These are phyloP conservation scores for Dione vanillae DNA, from an alignment of 2,888 invertebrate species.

Conservation along the genomic window DNA sequence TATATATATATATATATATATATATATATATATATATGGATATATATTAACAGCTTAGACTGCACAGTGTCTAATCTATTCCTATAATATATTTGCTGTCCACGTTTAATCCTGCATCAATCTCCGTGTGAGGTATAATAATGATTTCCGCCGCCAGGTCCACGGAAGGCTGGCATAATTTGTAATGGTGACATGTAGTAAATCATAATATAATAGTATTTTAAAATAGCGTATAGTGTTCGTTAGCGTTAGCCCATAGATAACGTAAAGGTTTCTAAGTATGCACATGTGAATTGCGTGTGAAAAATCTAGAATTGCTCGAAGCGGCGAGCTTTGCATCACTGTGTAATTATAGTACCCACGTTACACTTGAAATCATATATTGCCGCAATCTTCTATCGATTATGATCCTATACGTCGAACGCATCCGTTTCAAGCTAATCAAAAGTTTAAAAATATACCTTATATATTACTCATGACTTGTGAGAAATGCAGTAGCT, in stretches of 20 bases:
- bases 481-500: constrained; percentile 27
- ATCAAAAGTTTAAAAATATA: constrained; percentile 38
- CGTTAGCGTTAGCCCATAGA: constrained; percentile 33
- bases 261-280: constrained; percentile 42
- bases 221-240: constrained; percentile 38
- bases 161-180: constrained; percentile 26
- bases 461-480: constrained; percentile 7
- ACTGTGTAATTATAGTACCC: constrained; percentile 66
- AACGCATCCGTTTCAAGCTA: constrained; percentile 56
- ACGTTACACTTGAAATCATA: constrained; percentile 63
- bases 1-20: no score
- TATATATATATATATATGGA: no score
- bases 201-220: constrained; percentile 46
- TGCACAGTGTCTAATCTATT: neutral
- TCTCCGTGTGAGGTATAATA: constrained; percentile 36
- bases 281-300: constrained; percentile 63
- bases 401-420: constrained; percentile 68
- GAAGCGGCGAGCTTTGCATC: constrained; percentile 60
- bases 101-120: constrained; percentile 12
- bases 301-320: constrained; percentile 68
- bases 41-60: no score
- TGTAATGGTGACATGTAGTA: constrained; percentile 34
- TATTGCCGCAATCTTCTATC: constrained; percentile 69
- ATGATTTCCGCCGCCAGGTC: constrained; percentile 36
- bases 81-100: constrained; percentile 7